Percentiles rank a stretch among this genome's conserved stretches.
phyloP scores from a whole-genome alignment of 2,113 vertebrate species.

The Meleagris gallopavo region DNA sequence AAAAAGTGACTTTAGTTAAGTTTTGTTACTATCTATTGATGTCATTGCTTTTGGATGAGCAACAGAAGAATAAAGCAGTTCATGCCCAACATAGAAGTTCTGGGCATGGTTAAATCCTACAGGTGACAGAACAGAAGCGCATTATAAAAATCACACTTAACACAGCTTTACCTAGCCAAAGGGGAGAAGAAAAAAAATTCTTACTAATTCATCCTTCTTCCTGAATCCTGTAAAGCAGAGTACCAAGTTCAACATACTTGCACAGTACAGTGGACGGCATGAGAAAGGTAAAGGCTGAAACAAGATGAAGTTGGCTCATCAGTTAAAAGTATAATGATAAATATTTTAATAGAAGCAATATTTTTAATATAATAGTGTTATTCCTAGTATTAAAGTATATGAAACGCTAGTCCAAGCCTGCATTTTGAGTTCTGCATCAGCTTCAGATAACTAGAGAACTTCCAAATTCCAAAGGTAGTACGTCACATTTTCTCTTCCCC shows the following conservation, averaged over 20 bases:
- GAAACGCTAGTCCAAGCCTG: background rate
- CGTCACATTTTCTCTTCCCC: background rate
- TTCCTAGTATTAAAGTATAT: background rate
- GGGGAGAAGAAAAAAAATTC: constrained; percentile 12
- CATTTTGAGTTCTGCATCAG: background rate
- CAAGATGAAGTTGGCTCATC: background rate
- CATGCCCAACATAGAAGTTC: rapidly evolving
- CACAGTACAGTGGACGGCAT: constrained; percentile 91
- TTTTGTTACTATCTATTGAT: background rate
- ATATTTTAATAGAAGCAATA: background rate
- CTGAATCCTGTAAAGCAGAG: constrained; percentile 97
- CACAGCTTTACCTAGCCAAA: background rate
- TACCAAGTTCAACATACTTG: constrained; percentile 92
- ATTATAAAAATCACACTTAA: background rate
- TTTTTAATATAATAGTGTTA: background rate
- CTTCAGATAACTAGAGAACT: background rate
- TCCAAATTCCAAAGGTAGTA: background rate
- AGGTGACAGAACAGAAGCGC: background rate
- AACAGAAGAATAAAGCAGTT: background rate
- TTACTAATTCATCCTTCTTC: constrained; percentile 95
- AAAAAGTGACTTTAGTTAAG: background rate
- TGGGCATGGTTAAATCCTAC: background rate
- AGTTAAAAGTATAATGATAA: background rate
- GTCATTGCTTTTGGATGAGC: background rate
- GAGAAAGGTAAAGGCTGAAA: constrained; percentile 91